phyloP scores from a whole-genome alignment of 2,113 vertebrate species.

The Xenus cinereus region DNA sequence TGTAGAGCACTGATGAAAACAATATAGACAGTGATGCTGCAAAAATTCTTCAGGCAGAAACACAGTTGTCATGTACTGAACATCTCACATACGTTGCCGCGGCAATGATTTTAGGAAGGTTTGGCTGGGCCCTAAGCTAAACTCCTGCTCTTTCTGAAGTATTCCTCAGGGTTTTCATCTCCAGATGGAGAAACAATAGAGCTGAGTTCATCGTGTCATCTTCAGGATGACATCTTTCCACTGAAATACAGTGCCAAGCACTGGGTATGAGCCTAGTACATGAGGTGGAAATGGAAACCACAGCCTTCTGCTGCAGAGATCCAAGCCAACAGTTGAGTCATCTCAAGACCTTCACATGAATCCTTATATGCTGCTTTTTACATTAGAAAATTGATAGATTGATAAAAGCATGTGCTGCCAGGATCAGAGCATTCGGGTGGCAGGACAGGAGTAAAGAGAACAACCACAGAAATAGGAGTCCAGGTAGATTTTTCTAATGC shows the following conservation, averaged over 20 bases:
- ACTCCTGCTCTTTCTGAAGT: neutral
- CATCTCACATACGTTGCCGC: neutral
- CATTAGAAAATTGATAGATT: neutral
- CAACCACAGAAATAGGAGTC: neutral
- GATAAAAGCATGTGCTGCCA: neutral
- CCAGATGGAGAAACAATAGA: conserved; percentile 34
- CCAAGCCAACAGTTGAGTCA: conserved; percentile 39
- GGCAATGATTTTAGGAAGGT: neutral
- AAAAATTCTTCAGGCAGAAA: conserved; percentile 10
- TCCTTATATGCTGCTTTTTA: neutral
- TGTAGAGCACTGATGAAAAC: neutral
- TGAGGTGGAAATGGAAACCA: conserved; percentile 31
- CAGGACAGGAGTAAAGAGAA: neutral
- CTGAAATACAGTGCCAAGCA: neutral
- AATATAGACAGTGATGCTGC: neutral
- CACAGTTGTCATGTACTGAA: neutral
- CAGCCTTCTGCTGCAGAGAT: conserved; percentile 39
- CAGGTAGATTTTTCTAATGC: neutral
- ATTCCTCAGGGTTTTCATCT: neutral
- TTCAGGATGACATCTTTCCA: conserved; percentile 33
- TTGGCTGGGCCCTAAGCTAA: neutral
- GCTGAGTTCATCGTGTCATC: conserved; percentile 16
- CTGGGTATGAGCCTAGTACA: conserved; percentile 35
- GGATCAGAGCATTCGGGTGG: neutral
- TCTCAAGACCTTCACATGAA: neutral